phyloP scores from a whole-genome alignment of 2,888 invertebrate species.

The Brenthis hecate region DNA sequence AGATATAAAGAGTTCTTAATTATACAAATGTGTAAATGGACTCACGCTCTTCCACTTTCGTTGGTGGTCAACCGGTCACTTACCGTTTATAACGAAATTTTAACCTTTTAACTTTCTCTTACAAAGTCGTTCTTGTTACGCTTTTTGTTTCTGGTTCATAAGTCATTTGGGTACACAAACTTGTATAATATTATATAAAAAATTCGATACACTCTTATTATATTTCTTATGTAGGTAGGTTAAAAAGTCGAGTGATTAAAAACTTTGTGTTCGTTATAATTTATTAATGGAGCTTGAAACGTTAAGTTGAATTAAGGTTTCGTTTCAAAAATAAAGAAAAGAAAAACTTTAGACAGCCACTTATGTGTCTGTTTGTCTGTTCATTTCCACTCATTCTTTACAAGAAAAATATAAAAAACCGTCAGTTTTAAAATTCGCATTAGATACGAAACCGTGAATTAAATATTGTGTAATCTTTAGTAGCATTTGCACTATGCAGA shows the following conservation, averaged over 20 bases:
- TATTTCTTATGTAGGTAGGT: neutral
- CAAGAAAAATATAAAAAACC: too few relatives aligned
- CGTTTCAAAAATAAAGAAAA: too few relatives aligned
- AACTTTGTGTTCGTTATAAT: too few relatives aligned
- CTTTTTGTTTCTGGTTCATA: conserved; percentile 11
- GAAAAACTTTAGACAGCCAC: too few relatives aligned
- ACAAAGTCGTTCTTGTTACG: conserved; percentile 11
- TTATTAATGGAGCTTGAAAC: too few relatives aligned
- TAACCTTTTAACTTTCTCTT: conserved; percentile 30
- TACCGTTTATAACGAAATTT: conserved; percentile 20
- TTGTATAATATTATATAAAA: neutral
- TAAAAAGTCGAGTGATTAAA: neutral
- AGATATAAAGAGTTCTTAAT: neutral
- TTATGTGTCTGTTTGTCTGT: too few relatives aligned
- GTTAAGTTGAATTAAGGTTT: too few relatives aligned
- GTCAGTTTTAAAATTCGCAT: too few relatives aligned
- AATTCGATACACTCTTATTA: neutral
- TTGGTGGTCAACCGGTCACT: conserved; percentile 21
- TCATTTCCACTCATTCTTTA: too few relatives aligned
- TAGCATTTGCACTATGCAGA: too few relatives aligned
- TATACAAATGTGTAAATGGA: conserved; percentile 7
- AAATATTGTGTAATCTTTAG: too few relatives aligned
- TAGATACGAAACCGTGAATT: too few relatives aligned
- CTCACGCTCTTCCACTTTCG: conserved; percentile 16
- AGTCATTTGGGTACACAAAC: neutral